Evolutionary conservation across 1,140 invertebrate genomes (phyloP), one percentile per base, ranked within the genome.

Genomic region (Euura saliciscinereae): DNA sequence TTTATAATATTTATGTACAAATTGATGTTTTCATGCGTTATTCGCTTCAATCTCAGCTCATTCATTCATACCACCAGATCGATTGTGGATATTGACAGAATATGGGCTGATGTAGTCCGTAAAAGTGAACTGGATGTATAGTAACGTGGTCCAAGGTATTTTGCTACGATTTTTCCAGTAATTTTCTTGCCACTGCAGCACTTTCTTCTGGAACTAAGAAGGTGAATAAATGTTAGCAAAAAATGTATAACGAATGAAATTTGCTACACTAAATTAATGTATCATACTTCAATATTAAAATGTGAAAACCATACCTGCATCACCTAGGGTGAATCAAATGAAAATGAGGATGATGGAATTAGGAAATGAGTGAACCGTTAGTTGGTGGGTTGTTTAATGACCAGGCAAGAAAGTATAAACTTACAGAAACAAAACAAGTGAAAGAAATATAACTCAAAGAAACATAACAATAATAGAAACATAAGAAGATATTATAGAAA

Each of bases 131-230:
- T n/a, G n/a, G 51, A 59, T 59, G 51, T 59, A 6, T 59, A 8
- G n/a, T 59, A 59, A 59, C 51, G n/a, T 59, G n/a, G 51, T 3
- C 51, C 51, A n/a, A 59, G n/a, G 51, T n/a, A 59, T 59, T 59
- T n/a, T 59, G 8, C 51, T 59, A 8, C n/a, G 51, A 59, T 59
- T 59, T 59, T 59, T 6, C 6, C 51, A 59, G 51, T 59, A 2
- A 6, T 59, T 59, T 59, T 59, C n/a, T 59, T 59, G n/a, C 51
- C n/a, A 2, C 51, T n/a, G 6, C 2, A n/a, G 51, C 3, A 59
- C 51, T 59, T 3, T 6, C n/a, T 59, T 6, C 6, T 59, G 8
- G 8, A 59, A 6, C 8, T 11, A 59, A 11, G 8, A 59, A 59
- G 5, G 6, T 59, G n/a, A 59, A 59, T 3, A 59, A 11, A 8